Percentiles rank a stretch among this genome's conserved stretches.
These are phyloP conservation scores for Apodemia hepburni DNA, from an alignment of 2,888 invertebrate genomes.

Conservation along the genomic window DNA sequence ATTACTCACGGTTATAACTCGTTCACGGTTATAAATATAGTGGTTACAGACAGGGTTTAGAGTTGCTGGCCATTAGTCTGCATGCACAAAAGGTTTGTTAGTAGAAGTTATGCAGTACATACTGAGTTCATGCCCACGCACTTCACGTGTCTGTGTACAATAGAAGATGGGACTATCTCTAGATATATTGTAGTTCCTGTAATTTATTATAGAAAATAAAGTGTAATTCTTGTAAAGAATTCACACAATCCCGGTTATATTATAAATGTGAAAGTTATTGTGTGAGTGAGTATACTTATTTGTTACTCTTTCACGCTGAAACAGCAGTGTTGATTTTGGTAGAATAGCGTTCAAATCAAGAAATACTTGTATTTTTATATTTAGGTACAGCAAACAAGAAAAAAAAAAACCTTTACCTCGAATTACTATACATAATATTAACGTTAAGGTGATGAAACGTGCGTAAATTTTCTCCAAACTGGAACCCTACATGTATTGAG, in stretches of 20 bases:
- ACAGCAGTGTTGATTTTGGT: background rate
- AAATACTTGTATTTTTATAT: no score
- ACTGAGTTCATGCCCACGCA: constrained; percentile 55
- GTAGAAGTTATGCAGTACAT: constrained; percentile 69
- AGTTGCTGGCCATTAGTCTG: constrained; percentile 57
- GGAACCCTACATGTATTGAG: no score
- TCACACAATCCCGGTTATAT: no score
- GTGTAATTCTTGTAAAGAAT: no score
- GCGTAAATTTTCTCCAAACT: no score
- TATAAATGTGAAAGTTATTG: no score
- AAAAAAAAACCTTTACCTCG: no score
- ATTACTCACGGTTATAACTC: constrained; percentile 73
- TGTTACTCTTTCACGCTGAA: background rate
- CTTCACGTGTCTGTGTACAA: constrained; percentile 37
- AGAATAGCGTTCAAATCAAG: no score
- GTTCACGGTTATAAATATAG: constrained; percentile 67
- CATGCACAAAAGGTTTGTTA: constrained; percentile 75
- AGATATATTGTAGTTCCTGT: constrained; percentile 2
- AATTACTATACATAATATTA: no score
- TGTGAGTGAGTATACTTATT: background rate
- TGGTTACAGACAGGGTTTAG: constrained; percentile 65
- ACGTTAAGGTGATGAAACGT: no score
- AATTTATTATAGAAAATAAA: no score
- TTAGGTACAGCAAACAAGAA: no score
- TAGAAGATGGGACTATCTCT: constrained; percentile 22